Base-by-base conservation (phyloP, 2,888 invertebrate genomes). In the Alcis repandata region DNA sequence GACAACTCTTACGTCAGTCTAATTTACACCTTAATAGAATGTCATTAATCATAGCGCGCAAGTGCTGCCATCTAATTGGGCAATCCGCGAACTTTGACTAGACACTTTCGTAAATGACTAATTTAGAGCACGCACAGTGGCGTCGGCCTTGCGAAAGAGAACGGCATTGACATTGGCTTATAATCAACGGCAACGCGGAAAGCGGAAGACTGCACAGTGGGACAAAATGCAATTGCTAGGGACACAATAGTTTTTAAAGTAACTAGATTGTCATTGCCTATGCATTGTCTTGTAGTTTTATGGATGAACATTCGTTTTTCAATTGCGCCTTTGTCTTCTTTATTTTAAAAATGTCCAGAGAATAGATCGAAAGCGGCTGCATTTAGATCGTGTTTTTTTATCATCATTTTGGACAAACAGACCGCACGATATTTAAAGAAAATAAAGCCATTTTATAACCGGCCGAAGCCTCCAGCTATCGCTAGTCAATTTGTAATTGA, bases 161-260 rank as follows among this genome's bases (percentile, higher is more conserved):
- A 56, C 76, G 90, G 86, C 88, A 90, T 86, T 91, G 91, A 91
- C 91, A 91, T 90, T 91, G 90, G 83, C 83, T 82, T 74, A 70
- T 69, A 78, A 80, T 83, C 83, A 82, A 86, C 82, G 75, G 82
- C 82, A 82, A 86, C 82, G 75, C 84, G 87, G 88, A 87, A 88
- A 88, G 79, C 84, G 87, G 87, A 88, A 87, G 83, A 78, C 72
- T 73, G 77, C 79, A 71, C 74, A 76, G 74, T 80, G 78, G 73
- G 70, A 77, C 79, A 76, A 63, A 56, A 57, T 48, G 17, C 60
- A 51, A 46, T 46, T 20, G 27, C 13, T 52, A n/a, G 33, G 45
- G 48, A 43, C 45, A 63, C 46, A 59, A 43, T 32, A 3, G 32
- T 48, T 48, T 48, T 32, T 27, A 1, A 13, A 48, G 15, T 48